Percentiles rank a stretch among this genome's conserved stretches.
Evolutionary conservation across 2,797 vertebrate species (phyloP).

Genomic region (Argyrosomus regius): DNA sequence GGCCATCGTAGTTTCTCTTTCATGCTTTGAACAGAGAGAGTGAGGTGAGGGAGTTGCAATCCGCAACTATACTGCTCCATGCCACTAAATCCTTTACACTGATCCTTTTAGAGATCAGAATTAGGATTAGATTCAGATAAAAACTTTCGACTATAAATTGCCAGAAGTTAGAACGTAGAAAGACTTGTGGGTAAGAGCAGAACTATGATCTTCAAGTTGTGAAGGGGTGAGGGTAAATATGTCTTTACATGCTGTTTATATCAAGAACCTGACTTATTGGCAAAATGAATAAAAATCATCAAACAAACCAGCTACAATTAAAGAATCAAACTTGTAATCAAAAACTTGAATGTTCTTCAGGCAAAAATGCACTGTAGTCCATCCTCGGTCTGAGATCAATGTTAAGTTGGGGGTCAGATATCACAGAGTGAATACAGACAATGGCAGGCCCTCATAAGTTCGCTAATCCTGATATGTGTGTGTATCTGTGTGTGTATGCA

Average conservation of each 20-base stretch:
- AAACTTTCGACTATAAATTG: background rate
- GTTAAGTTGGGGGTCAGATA: conserved; percentile 10
- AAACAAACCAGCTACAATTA: background rate
- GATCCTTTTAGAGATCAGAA: background rate
- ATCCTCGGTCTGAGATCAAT: background rate
- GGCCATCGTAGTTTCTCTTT: too few species aligned
- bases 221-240: background rate
- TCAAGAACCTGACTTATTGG: background rate
- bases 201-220: background rate
- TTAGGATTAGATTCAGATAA: background rate
- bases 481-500: conserved; percentile 40
- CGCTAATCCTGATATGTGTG: conserved; percentile 16
- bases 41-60: too few species aligned
- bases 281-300: background rate
- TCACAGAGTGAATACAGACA: conserved; percentile 33
- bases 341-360: background rate
- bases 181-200: background rate
- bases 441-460: conserved; percentile 44
- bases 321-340: background rate
- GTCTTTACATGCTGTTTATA: background rate
- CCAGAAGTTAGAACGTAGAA: too few species aligned
- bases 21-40: too few species aligned
- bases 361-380: background rate
- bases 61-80: too few species aligned
- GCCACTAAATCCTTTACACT: too few species aligned